Evolutionary conservation across 1,140 invertebrate genomes (phyloP).

Genomic region (Drosophila auraria): DNA sequence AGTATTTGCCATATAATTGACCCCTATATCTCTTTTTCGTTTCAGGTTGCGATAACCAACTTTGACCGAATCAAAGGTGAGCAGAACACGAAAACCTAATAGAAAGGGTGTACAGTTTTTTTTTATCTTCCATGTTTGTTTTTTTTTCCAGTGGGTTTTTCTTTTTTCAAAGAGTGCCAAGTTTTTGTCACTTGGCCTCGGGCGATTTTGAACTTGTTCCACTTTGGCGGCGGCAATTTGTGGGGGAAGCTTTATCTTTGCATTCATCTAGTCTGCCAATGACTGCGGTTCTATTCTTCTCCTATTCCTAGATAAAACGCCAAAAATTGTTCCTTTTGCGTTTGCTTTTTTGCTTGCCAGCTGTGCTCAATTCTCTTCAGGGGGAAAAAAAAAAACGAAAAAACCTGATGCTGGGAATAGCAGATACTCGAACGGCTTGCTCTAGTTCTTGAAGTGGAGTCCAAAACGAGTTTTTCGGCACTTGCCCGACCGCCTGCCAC

Average conservation of each 20-base stretch:
- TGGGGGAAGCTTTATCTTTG: conserved; percentile 27
- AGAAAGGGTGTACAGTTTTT: conserved; percentile 11
- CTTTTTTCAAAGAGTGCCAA: conserved; percentile 34
- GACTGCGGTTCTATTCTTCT: conserved; percentile 29
- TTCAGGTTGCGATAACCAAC: conserved; percentile 47
- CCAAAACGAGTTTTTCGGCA: conserved; percentile 61
- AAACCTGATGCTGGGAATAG: conserved; percentile 48
- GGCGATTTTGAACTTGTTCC: conserved; percentile 69
- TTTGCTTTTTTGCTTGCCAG: conserved; percentile 34
- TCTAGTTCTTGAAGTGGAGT: conserved; percentile 60
- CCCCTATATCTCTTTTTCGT: conserved; percentile 24
- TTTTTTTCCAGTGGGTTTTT: conserved; percentile 12
- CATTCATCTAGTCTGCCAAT: conserved; percentile 40
- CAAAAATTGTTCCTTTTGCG: conserved; percentile 30
- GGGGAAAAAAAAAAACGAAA: conserved; percentile 22
- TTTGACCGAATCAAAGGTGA: conserved; percentile 46
- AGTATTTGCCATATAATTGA: conserved; percentile 26
- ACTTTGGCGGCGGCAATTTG: conserved; percentile 44
- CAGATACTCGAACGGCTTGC: conserved; percentile 47
- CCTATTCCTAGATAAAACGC: conserved; percentile 44
- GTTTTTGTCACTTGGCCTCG: conserved; percentile 42
- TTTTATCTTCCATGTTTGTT: not conserved
- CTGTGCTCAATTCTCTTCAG: conserved; percentile 38
- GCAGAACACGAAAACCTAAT: conserved; percentile 15
- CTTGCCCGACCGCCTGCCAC: conserved; percentile 37